Base-by-base conservation (phyloP, 2,888 invertebrate genomes). In the Chrysolina haemoptera region DNA sequence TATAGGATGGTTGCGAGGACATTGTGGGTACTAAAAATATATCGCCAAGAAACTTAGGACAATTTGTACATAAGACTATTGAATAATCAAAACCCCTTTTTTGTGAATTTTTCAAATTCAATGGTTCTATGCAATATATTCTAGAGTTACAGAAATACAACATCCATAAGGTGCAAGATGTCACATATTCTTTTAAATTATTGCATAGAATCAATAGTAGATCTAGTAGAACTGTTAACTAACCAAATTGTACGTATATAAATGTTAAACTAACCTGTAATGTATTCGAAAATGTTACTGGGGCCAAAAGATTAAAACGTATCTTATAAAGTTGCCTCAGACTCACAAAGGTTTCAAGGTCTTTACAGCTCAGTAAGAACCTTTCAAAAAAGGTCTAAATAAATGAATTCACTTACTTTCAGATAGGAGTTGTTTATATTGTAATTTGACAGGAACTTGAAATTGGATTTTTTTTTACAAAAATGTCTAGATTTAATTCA, bases 281-380 rank as follows among this genome's bases (percentile, higher is more conserved):
- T 79, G 76, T 76, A 78, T 78, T 77, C 78, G 80, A 82, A 80
- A 77, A 80, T 79, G 74, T 78, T 77, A 82, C 87, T 86, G 87
- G 87, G 87, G 87, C 87, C 87, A 87, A 86, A 84, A 69, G 81
- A 78, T 83, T 80, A 82, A 84, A 84, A 85, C 85, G 85, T 86
- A 86, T 86, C 86, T 86, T 85, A 86, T 84, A 83, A 83, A 80
- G 74, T 84, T 84, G 86, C 86, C 86, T 86, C 86, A 86, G 86
- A 85, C 80, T 69, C 53, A 55, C n/a, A 27, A 50, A 66, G 16
- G 50, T 66, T 66, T 66, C 50, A 27, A 66, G 66, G 50, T 66
- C 18, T 50, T 14, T 18, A 66, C 27, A 66, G 27, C 50, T 66
- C 35, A 66, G 41, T 50, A n/a, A 16, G 16, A 67, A 53, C 16